Conservation (phyloP, 2,113 vertebrate species). For the Limnothrissa miodon region DNA sequence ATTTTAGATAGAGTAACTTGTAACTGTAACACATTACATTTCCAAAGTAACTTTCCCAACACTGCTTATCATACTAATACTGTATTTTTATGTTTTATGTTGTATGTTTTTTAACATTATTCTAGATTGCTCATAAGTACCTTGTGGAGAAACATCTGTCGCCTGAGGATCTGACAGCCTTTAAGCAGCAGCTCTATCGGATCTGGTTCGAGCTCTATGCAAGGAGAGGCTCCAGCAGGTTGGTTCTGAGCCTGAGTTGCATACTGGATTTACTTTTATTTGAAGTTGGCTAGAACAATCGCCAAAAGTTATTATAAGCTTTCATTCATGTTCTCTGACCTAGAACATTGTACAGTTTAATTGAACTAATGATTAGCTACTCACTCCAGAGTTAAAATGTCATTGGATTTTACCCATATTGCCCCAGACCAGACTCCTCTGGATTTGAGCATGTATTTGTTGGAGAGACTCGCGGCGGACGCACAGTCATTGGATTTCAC, state of each 20-base stretch:
- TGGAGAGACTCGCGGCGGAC: conserved; percentile 72
- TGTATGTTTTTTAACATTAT: not conserved
- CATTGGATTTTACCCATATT: not conserved
- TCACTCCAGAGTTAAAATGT: not conserved
- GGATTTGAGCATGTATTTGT: conserved; percentile 82
- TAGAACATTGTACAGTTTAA: not conserved
- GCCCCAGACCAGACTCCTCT: conserved; percentile 74
- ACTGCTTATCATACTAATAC: no score
- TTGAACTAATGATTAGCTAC: not conserved
- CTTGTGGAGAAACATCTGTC: conserved; percentile 71
- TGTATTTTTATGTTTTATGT: not conserved
- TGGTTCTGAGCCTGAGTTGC: conserved; percentile 36
- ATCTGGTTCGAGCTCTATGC: conserved; percentile 80
- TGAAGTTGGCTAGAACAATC: not conserved
- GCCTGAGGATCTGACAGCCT: conserved; percentile 57
- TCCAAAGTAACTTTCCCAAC: no score
- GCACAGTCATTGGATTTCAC: conserved; percentile 77
- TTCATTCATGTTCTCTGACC: not conserved
- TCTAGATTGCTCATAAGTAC: conserved; percentile 74
- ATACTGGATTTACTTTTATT: not conserved
- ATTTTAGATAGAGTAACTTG: no score
- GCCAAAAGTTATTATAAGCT: not conserved
- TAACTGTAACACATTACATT: no score
- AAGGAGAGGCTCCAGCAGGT: conserved; percentile 74
- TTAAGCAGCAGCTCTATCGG: conserved; percentile 75